Conservation (phyloP, 1,140 invertebrate genomes). For the Temnothorax curvispinosus region DNA sequence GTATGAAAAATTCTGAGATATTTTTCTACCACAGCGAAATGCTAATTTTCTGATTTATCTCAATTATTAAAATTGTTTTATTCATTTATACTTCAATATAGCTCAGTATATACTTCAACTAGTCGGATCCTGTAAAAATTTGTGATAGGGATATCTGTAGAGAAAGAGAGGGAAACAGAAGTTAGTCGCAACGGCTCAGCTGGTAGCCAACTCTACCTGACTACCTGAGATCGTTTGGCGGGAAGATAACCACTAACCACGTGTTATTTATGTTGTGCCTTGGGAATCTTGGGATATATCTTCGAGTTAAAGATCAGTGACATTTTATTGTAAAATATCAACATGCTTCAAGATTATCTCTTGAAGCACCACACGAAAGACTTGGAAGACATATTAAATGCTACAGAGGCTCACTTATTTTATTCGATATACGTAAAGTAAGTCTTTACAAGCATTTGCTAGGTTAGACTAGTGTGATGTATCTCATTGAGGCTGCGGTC, state of each 20-base stretch:
- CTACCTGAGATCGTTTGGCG: not conserved
- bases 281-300: not conserved
- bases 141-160: not conserved
- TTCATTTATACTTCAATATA: too few species aligned
- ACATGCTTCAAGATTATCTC: slow-evolving; percentile 82
- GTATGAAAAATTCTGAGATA: too few species aligned
- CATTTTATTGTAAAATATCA: not conserved
- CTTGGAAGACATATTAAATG: slow-evolving; percentile 83
- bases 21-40: too few species aligned
- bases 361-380: slow-evolving; percentile 80
- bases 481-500: not conserved
- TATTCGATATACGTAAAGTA: slow-evolving; percentile 86
- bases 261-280: not conserved
- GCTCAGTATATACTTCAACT: too few species aligned
- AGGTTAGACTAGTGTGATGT: slow-evolving; percentile 10
- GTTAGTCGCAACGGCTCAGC: not conserved
- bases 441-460: slow-evolving; percentile 45
- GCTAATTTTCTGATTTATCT: too few species aligned
- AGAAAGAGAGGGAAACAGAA: not conserved
- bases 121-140: not conserved
- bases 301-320: not conserved
- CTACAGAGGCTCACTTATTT: slow-evolving; percentile 77
- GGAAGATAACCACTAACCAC: slow-evolving; percentile 4
- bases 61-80: too few species aligned
- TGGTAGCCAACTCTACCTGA: not conserved